Evolutionary conservation across 2,113 vertebrate genomes (phyloP).

Genomic region (Argyrosomus japonicus): DNA sequence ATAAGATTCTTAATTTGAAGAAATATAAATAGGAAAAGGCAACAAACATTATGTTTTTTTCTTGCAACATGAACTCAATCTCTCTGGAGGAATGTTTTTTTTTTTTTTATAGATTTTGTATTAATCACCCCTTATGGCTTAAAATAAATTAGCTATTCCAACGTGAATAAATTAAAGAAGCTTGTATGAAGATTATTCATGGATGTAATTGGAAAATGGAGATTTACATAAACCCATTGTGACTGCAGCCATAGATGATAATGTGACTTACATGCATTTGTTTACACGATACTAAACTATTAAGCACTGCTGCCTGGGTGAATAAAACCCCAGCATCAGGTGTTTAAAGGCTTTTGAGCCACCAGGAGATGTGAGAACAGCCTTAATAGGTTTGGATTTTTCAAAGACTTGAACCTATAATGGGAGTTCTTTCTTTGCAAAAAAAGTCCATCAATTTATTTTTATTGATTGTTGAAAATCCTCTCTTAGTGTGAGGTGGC

Average conservation of each 20-base stretch:
- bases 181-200: conserved; percentile 54
- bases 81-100: conserved; percentile 7
- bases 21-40: conserved; percentile 6
- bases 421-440: neutral
- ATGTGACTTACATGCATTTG: conserved; percentile 23
- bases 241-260: conserved; percentile 26
- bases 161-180: conserved; percentile 42
- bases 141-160: conserved; percentile 34
- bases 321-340: conserved; percentile 20
- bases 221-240: conserved; percentile 68
- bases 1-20: conserved; percentile 19
- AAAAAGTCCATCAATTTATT: neutral
- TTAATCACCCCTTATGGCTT: conserved; percentile 30
- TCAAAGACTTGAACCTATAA: neutral
- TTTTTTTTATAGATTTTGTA: neutral
- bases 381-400: neutral
- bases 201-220: conserved; percentile 64
- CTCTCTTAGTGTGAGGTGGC: neutral
- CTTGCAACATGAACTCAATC: neutral
- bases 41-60: conserved; percentile 19
- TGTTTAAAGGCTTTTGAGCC: neutral
- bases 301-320: neutral
- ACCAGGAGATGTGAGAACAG: neutral
- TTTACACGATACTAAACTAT: conserved; percentile 33
- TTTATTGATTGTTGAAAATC: neutral